phyloP scores from a whole-genome alignment of 30 jellyfish, hydroid and myxozoan genomes.

The Nemopilema nomurai region DNA sequence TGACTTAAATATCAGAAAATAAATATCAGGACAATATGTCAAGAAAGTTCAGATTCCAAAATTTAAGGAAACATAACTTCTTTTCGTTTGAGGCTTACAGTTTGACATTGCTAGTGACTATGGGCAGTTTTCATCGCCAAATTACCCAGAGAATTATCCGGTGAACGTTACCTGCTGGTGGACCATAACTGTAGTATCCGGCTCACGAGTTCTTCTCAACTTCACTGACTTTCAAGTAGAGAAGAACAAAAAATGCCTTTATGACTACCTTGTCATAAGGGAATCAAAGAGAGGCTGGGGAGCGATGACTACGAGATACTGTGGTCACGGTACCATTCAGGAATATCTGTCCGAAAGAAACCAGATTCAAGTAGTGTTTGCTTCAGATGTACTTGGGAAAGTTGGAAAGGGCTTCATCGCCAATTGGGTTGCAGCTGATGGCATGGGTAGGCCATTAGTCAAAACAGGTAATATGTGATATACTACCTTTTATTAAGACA shows the following conservation, averaged over 20 bases:
- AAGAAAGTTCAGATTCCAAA: no score
- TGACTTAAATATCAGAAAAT: no score
- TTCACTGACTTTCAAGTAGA: constrained; percentile 46
- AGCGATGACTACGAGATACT: constrained; percentile 15
- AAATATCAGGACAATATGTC: no score
- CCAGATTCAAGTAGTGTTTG: constrained; percentile 12
- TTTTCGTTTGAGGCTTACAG: constrained; percentile 20
- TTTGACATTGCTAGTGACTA: constrained; percentile 30
- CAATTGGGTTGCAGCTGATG: constrained; percentile 11
- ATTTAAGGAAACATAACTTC: no score
- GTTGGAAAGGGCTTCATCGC: constrained; percentile 36
- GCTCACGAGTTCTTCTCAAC: constrained; percentile 19
- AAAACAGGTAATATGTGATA: background rate
- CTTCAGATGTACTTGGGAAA: constrained; percentile 31
- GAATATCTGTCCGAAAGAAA: constrained; percentile 14
- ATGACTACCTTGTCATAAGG: constrained; percentile 19
- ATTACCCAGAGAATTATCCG: constrained; percentile 68
- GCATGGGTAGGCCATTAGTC: constrained; percentile 20
- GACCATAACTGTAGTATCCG: constrained; percentile 33
- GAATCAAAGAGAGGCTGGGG: constrained; percentile 36
- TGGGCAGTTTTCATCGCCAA: constrained; percentile 62
- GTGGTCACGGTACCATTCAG: constrained; percentile 39
- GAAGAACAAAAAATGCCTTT: constrained; percentile 33
- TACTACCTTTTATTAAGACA: background rate
- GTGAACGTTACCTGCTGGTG: constrained; percentile 58